These are phyloP conservation scores for Spisula solida DNA, from an alignment of 2,888 invertebrate species.

Conservation along the genomic window DNA sequence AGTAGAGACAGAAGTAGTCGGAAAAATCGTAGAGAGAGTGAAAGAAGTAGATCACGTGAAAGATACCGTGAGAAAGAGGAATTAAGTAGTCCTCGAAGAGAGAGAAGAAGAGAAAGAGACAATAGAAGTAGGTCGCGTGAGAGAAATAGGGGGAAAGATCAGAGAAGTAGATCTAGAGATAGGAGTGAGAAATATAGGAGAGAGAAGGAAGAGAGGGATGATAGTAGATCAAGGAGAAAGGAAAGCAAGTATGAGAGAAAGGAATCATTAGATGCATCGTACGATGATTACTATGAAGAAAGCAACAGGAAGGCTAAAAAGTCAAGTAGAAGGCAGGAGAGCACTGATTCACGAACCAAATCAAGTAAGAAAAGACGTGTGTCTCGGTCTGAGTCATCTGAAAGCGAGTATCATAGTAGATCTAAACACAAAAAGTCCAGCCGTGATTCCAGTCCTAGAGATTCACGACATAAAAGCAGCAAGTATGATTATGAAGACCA, in stretches of 20 bases:
- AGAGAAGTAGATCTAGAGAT: slow-evolving; percentile 59
- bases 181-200: slow-evolving; percentile 54
- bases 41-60: slow-evolving; percentile 54
- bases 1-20: slow-evolving; percentile 55
- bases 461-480: slow-evolving; percentile 44
- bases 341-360: slow-evolving; percentile 65
- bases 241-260: slow-evolving; percentile 49
- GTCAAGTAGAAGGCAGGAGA: slow-evolving; percentile 54
- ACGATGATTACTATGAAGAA: slow-evolving; percentile 71
- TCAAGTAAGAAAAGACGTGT: slow-evolving; percentile 74
- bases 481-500: slow-evolving; percentile 71
- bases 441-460: slow-evolving; percentile 50
- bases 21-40: slow-evolving; percentile 54
- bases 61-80: slow-evolving; percentile 34
- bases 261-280: slow-evolving; percentile 64
- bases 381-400: slow-evolving; percentile 77
- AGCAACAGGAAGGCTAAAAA: slow-evolving; percentile 58
- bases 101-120: slow-evolving; percentile 53
- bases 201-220: slow-evolving; percentile 64
- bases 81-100: not conserved
- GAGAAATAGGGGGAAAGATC: slow-evolving; percentile 51
- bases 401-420: slow-evolving; percentile 72
- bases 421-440: slow-evolving; percentile 69
- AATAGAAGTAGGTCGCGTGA: slow-evolving; percentile 55
- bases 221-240: slow-evolving; percentile 53